Evolutionary conservation across 1,140 invertebrate genomes (phyloP), one percentile per base, ranked within the genome.

Genomic region (Melitaea cinxia): DNA sequence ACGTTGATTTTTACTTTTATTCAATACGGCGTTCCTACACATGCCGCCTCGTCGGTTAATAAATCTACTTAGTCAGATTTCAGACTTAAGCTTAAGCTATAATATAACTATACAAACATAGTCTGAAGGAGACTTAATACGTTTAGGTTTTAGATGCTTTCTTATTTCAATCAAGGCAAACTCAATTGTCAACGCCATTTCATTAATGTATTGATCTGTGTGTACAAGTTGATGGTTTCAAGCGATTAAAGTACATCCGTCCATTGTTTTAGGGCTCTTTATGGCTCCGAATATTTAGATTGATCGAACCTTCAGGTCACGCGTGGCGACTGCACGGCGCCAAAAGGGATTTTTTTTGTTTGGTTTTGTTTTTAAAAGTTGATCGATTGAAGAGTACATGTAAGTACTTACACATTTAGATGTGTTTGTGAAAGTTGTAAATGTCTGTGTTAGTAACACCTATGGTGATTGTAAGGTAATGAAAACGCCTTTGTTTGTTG

Each of bases 321-420:
- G 62, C 73, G 54, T 70, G 70, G 58, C 73, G 73, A 64, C 73
- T 28, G 39, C 39, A 60, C 33, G 73, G 73, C 70, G 73, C 73
- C 73, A 49, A 66, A 54, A 70, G 53, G 26, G 49, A 57, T 37
- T 23, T 10, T 37, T 60, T 68, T 42, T 56, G 30, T 65, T 60
- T 60, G 47, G 53, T 21, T 58, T 59, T 49, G 56, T 59, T 42
- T 59, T 62, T 17, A 49, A 67, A 68, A 67, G 58, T 66, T 60
- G 58, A 54, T 62, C 59, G 59, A 62, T 50, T 58, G 23, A 47
- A 47, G 42, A 23, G 42, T 6, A 23, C 4, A 9, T 9, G 6
- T 2, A 10, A 33, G 12, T 33, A 33, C 9, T 2, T 6, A 26
- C 2, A 6, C 24, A 26, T 6, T 2, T 26, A 26, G 2, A 6